A percentile compares a stretch with the other conserved stretches of the same genome.
Evolutionary conservation across 2,113 vertebrate species (phyloP).

Genomic region (Rallus limicola): DNA sequence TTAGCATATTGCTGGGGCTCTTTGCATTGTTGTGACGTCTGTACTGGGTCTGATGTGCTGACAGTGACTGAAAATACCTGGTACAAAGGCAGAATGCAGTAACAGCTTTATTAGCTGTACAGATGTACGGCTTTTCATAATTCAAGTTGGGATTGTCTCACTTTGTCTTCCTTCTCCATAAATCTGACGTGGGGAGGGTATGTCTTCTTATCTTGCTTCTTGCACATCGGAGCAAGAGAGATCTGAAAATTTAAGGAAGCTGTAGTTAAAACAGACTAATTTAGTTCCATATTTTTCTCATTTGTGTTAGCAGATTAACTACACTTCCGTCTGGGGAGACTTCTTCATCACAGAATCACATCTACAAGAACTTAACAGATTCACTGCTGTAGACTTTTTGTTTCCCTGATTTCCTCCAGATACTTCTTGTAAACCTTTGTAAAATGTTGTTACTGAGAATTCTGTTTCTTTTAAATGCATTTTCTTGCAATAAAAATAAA

Average conservation of each 20-base stretch:
- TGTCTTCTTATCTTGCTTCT: background rate
- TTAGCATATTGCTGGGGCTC: background rate
- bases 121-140: background rate
- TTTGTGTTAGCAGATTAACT: background rate
- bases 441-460: background rate
- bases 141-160: background rate
- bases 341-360: no score
- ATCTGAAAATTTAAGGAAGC: conserved; percentile 26
- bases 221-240: background rate
- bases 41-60: background rate
- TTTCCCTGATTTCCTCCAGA: background rate
- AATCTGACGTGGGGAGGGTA: no score
- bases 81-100: background rate
- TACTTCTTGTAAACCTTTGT: background rate
- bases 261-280: background rate
- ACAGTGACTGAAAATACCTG: background rate
- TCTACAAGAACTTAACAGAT: background rate
- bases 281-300: background rate
- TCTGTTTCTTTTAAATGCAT: background rate
- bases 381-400: background rate
- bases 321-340: background rate
- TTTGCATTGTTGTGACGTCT: accelerated
- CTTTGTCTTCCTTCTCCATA: background rate
- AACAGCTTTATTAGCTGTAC: background rate
- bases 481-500: background rate